Base-by-base conservation (phyloP, 1,140 invertebrate genomes). In the Paralvinella palmiformis region DNA sequence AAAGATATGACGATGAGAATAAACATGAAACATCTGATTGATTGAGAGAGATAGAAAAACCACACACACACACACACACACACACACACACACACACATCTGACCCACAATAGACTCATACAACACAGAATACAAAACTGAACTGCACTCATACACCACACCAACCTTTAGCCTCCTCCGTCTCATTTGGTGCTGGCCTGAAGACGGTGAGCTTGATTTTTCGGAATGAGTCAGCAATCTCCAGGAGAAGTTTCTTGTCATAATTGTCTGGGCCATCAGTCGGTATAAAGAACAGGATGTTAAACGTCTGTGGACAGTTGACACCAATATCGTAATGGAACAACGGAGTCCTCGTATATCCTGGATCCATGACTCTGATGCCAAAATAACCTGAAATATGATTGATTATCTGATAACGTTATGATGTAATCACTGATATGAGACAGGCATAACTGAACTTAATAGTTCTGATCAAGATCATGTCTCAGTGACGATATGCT, bases 141-240 rank as follows among this genome's bases (percentile, higher is more conserved):
- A n/a, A n/a, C n/a, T n/a, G n/a, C n/a, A n/a, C n/a, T n/a, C n/a
- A n/a, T n/a, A 41, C 10, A 41, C 10, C n/a, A 10, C 27, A 24
- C 58, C 37, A 17, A 62, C 64, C 64, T 20, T 52, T 27, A 20
- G 33, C 59, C 56, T 66, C 52, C 36, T 36, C 17, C 15, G 52
- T 53, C 17, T 56, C n/a, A 15, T 31, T 62, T 17, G 64, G 64
- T 15, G 50, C 59, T 15, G 64, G 64, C 41, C 64, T 63, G 52
- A 62, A 62, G 31, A 66, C 59, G 15, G 59, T 66, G 31, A 66
- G 20, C 20, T 66, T 61, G 53, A 66, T 66, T 7, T 59, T 66
- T 6, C 64, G 45, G 52, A 55, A 62, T 1, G 48, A 29, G 44
- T 66, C 64, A 1, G 15, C 29, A 27, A 66, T 62, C 24, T 66